Evolutionary conservation across 2,113 vertebrate genomes (phyloP).

Genomic region (Cettia cetti): DNA sequence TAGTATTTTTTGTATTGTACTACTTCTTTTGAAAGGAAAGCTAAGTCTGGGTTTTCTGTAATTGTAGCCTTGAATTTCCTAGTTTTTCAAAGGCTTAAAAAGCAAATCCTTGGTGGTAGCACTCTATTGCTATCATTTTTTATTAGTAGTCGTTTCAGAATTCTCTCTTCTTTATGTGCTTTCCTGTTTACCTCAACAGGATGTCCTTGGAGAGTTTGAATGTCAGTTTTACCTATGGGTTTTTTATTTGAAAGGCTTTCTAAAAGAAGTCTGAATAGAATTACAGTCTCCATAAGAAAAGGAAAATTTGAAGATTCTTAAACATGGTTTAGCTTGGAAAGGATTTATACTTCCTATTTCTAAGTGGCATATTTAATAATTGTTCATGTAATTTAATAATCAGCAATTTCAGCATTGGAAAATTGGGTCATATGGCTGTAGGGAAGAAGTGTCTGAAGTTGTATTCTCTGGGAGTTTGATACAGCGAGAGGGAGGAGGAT

Average conservation of each 20-base stretch:
- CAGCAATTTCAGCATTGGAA: constrained; percentile 40
- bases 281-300: not conserved
- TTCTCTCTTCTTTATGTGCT: not conserved
- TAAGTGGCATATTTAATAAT: constrained; percentile 24
- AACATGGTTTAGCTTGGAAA: not conserved
- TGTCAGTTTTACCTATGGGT: not conserved
- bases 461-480: constrained; percentile 15
- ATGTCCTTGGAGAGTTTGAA: not conserved
- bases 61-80: not conserved
- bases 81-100: not conserved
- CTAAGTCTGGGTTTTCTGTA: not conserved
- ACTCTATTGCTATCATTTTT: not conserved
- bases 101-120: not conserved
- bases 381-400: constrained; percentile 43
- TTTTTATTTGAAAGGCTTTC: not conserved
- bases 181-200: constrained; percentile 6
- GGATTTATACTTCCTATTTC: constrained; percentile 23
- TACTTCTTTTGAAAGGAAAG: not conserved
- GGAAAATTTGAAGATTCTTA: constrained; percentile 1
- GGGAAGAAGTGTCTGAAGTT: constrained; percentile 42
- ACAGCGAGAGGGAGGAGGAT: constrained; percentile 14
- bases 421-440: constrained; percentile 48
- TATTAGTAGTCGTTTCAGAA: not conserved
- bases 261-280: not conserved
- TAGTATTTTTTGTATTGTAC: not conserved